phyloP scores from a whole-genome alignment of 2,797 vertebrate genomes.

The Pelodytes ibericus region DNA sequence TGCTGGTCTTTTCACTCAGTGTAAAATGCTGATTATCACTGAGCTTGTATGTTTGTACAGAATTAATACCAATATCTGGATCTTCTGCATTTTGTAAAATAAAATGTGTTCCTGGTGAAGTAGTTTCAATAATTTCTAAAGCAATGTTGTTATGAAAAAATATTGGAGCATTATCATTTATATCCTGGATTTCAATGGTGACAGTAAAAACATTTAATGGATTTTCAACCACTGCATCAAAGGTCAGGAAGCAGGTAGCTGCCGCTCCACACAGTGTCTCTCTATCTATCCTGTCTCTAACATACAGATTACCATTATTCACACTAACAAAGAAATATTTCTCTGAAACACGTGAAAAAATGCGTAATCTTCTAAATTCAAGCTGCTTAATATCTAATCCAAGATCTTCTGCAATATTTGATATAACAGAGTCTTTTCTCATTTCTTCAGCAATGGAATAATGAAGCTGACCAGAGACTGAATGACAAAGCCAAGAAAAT shows the following conservation, averaged over 20 bases:
- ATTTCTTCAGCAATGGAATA: slow-evolving; percentile 49
- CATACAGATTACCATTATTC: slow-evolving; percentile 56
- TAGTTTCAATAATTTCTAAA: slow-evolving; percentile 75
- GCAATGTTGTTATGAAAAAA: slow-evolving; percentile 57
- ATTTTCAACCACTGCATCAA: slow-evolving; percentile 63
- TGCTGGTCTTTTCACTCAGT: slow-evolving; percentile 3
- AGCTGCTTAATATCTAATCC: slow-evolving; percentile 56
- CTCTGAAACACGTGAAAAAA: slow-evolving; percentile 61
- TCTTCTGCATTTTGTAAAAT: slow-evolving; percentile 91
- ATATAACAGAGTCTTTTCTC: slow-evolving; percentile 47
- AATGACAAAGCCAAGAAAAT: slow-evolving; percentile 39
- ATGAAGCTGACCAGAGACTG: slow-evolving; percentile 42
- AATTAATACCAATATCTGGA: slow-evolving; percentile 89
- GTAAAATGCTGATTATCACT: slow-evolving; percentile 77
- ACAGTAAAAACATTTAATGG: slow-evolving; percentile 57
- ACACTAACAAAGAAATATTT: slow-evolving; percentile 61
- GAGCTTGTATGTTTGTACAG: slow-evolving; percentile 85
- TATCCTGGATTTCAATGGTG: slow-evolving; percentile 63
- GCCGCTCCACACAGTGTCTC: slow-evolving; percentile 62
- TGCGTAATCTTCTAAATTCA: slow-evolving; percentile 40
- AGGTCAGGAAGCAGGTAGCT: slow-evolving; percentile 54
- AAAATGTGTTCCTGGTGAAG: slow-evolving; percentile 81
- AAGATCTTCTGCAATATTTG: slow-evolving; percentile 63
- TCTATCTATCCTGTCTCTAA: slow-evolving; percentile 57
- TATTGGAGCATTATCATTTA: slow-evolving; percentile 62